phyloP scores from a whole-genome alignment of 53 echinoderm and acorn worm genomes.

The Hippasteria phrygiana region DNA sequence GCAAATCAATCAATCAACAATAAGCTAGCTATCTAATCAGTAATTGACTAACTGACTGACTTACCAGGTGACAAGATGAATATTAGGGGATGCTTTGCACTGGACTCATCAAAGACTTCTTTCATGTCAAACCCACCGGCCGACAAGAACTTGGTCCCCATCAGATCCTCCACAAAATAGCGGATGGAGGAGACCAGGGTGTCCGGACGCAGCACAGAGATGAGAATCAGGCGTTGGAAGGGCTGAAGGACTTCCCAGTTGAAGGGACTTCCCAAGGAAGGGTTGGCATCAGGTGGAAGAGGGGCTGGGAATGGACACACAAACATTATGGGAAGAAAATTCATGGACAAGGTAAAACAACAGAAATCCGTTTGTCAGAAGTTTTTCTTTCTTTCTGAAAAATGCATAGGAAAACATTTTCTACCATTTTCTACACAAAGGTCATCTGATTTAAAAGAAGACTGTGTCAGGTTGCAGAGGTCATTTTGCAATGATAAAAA shows the following conservation, averaged over 20 bases:
- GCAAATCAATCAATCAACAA: not conserved
- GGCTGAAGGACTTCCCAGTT: constrained; percentile 91
- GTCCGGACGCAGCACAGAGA: constrained; percentile 88
- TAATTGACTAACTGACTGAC: not conserved
- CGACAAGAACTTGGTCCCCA: constrained; percentile 89
- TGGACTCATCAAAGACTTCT: constrained; percentile 95
- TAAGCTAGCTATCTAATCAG: not conserved
- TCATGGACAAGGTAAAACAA: too few relatives aligned
- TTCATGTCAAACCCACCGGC: constrained; percentile 94
- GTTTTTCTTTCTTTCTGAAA: too few relatives aligned
- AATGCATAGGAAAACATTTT: too few relatives aligned
- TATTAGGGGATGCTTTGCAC: constrained; percentile 91
- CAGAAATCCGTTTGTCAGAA: too few relatives aligned
- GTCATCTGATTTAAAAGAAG: too few relatives aligned
- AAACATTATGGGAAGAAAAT: not conserved
- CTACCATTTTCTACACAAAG: too few relatives aligned
- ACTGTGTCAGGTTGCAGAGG: too few relatives aligned
- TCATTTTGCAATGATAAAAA: too few relatives aligned
- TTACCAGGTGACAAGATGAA: constrained; percentile 96
- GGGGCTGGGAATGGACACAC: constrained; percentile 8
- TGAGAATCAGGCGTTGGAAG: constrained; percentile 83
- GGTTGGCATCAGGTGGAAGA: constrained; percentile 19
- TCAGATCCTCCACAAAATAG: constrained; percentile 83
- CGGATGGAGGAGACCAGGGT: constrained; percentile 80
- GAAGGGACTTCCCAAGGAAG: constrained; percentile 77